Conservation (phyloP, 2,113 vertebrate genomes). For the Urocynchramus pylzowi region DNA sequence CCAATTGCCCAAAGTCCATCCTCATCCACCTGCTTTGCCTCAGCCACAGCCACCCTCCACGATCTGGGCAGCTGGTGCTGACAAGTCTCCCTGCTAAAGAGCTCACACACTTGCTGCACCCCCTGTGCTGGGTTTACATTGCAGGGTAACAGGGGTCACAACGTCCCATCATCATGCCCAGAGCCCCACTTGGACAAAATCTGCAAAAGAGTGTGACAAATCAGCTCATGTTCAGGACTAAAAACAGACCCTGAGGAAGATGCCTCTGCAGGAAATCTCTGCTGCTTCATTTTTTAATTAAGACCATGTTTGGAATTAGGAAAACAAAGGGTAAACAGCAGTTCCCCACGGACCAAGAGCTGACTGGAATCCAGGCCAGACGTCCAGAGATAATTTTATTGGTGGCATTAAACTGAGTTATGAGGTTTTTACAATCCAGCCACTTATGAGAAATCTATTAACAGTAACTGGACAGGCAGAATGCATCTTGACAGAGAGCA, state of each 20-base stretch:
- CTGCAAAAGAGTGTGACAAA: not conserved
- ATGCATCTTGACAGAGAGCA: constrained; percentile 66
- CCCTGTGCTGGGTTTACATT: not conserved
- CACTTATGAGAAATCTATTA: constrained; percentile 85
- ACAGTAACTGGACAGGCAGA: constrained; percentile 79
- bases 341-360: not conserved
- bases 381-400: constrained; percentile 78
- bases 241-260: not conserved
- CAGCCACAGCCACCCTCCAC: not conserved
- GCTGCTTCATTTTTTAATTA: not conserved
- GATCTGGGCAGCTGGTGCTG: not conserved
- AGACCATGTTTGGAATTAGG: not conserved
- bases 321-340: constrained; percentile 42
- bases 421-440: constrained; percentile 81
- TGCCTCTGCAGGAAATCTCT: not conserved
- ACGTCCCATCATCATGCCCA: not conserved
- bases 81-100: not conserved
- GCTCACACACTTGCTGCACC: fast-evolving
- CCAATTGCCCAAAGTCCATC: not conserved
- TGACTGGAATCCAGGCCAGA: constrained; percentile 70
- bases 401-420: constrained; percentile 81
- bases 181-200: not conserved
- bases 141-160: not conserved
- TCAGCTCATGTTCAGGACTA: not conserved
- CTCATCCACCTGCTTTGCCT: not conserved